phyloP scores from a whole-genome alignment of 2,797 vertebrate species.

The Melanogrammus aeglefinus region DNA sequence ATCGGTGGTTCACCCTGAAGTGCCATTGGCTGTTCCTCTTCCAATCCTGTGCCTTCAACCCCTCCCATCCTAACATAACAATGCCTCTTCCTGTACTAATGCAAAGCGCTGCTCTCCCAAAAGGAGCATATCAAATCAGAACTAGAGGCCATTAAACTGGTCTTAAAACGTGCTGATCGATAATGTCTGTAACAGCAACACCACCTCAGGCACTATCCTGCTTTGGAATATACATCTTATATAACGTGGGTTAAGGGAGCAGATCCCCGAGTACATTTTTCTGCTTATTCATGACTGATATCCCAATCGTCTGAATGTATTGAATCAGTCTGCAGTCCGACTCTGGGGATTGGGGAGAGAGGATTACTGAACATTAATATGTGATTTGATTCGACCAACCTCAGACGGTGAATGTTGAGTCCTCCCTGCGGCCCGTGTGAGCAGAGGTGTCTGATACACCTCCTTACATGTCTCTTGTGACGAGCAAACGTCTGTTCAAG shows the following conservation, averaged over 20 bases:
- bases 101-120: neutral
- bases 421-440: neutral
- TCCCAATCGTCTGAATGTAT: neutral
- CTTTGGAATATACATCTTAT: neutral
- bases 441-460: constrained; percentile 19
- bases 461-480: constrained; percentile 28
- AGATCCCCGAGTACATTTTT: neutral
- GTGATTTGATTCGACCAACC: neutral
- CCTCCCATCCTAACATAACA: neutral
- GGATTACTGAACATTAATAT: neutral
- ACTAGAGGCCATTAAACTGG: neutral
- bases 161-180: neutral
- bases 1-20: neutral
- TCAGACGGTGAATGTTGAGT: neutral
- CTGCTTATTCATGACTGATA: neutral
- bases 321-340: neutral
- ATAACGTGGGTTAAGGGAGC: neutral
- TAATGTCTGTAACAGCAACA: neutral
- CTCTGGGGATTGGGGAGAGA: neutral
- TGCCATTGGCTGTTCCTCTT: neutral
- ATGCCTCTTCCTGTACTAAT: neutral
- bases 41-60: neutral
- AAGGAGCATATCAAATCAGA: neutral
- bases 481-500: constrained; percentile 53
- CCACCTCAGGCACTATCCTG: neutral